Base-by-base conservation (phyloP, 2,797 vertebrate genomes). In the Meda fulgida region DNA sequence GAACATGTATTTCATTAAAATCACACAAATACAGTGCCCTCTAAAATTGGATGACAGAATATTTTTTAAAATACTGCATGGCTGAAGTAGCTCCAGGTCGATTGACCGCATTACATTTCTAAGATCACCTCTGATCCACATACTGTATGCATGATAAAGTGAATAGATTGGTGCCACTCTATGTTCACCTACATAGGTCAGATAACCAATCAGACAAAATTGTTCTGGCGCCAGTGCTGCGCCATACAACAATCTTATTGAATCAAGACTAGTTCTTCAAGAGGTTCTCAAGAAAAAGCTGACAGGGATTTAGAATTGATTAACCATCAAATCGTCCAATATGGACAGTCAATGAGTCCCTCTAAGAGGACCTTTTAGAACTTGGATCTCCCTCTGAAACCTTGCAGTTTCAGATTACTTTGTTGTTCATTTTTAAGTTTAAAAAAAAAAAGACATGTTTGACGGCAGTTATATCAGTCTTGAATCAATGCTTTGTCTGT, bases 291-390 rank as follows among this genome's bases (percentile, higher is more conserved):
- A 69, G 46, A 65, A 79, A 48, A 81, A 89, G 91, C 89, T 90
- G 92, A 91, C 91, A 89, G 90, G 89, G 89, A 92, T 92, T 88
- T 90, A 93, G 87, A 91, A 95, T 95, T 84, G 92, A 96, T 94
- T 93, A 95, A 92, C 93, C 92, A 95, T 94, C 93, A 94, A 93
- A 93, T 93, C 89, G 91, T 94, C 92, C 92, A 93, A 94, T 93
- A 93, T 91, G 84, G 90, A 87, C 84, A 72, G 90, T 95, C 93
- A 80, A 93, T 93, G 89, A 66, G 82, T 93, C 93, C 94, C 94
- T 94, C 92, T 92, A 91, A 92, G 89, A 91, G 72, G 87, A 77
- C 93, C 94, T 90, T 91, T 51, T 18, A 89, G 88, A 93, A 58
- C 88, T 93, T 92, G 92, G 93, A 95, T 94, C 93, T 94, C 92